Percentiles rank a stretch among this genome's conserved stretches.
These are phyloP conservation scores for Caenorhabditis panamensis DNA, from an alignment of 2,888 invertebrate genomes.

Conservation along the genomic window DNA sequence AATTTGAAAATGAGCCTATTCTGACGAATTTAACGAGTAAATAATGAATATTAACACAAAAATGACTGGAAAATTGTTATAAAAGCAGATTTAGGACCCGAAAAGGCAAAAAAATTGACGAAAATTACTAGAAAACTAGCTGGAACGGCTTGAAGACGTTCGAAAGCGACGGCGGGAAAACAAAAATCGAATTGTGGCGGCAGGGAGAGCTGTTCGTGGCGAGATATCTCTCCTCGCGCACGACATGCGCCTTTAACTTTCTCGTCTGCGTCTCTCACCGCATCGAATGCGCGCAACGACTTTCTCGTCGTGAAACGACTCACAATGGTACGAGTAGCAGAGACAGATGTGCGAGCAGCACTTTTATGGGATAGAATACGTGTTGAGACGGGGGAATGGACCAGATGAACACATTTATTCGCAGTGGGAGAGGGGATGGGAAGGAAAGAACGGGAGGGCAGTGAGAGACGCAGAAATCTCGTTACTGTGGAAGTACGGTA, in stretches of 20 bases:
- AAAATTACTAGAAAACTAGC: slow-evolving; percentile 4
- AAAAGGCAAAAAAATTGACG: neutral
- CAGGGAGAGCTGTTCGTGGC: slow-evolving; percentile 25
- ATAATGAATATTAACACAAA: neutral
- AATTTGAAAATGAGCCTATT: slow-evolving; percentile 1
- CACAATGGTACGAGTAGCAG: slow-evolving; percentile 1
- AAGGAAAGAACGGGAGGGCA: neutral
- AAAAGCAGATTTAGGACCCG: neutral
- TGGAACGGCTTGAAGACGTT: slow-evolving; percentile 23
- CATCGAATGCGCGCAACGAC: neutral
- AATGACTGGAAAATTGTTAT: neutral
- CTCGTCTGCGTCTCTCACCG: slow-evolving; percentile 35
- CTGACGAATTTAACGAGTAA: neutral
- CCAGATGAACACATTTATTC: slow-evolving; percentile 5
- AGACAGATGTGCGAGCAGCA: slow-evolving; percentile 12
- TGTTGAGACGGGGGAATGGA: neutral
- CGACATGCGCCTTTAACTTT: slow-evolving; percentile 42
- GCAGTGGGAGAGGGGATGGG: neutral
- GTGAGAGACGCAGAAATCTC: slow-evolving; percentile 12
- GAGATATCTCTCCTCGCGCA: slow-evolving; percentile 29
- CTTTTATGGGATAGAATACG: slow-evolving; percentile 21
- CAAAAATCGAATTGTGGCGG: slow-evolving; percentile 60
- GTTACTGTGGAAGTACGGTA: neutral
- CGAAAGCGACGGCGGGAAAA: slow-evolving; percentile 48
- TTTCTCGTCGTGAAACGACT: slow-evolving; percentile 28